These are phyloP conservation scores for Anneissia japonica DNA, from an alignment of 35 echinoderm and acorn worm species.

Conservation along the genomic window DNA sequence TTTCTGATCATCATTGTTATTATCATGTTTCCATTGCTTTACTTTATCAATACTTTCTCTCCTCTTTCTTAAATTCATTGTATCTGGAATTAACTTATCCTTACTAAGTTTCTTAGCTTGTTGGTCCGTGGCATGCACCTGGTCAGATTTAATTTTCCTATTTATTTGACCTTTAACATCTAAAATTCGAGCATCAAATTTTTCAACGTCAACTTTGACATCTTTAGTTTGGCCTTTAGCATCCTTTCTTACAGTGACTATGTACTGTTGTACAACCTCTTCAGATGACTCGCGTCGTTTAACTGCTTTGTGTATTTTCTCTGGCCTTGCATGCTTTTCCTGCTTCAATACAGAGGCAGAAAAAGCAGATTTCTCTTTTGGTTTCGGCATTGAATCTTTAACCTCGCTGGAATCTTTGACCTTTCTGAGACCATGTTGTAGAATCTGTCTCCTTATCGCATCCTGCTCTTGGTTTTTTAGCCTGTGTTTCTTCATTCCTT, in stretches of 20 bases:
- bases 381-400: not conserved
- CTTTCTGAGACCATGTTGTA: not conserved
- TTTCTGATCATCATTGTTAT: not conserved
- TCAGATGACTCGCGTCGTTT: not conserved
- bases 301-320: not conserved
- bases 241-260: not conserved
- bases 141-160: not conserved
- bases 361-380: not conserved
- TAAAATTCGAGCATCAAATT: not conserved
- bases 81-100: not conserved
- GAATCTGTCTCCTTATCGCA: not conserved
- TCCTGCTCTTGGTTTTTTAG: not conserved
- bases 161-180: not conserved
- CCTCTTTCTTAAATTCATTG: not conserved
- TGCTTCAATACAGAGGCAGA: not conserved
- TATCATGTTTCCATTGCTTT: not conserved
- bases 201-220: not conserved
- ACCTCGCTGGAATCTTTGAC: not conserved
- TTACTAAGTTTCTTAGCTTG: not conserved
- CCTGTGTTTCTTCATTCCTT: not conserved
- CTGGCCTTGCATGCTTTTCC: not conserved
- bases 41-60: not conserved
- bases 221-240: not conserved
- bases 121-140: not conserved
- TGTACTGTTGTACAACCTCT: not conserved